A percentile compares a stretch with the other conserved stretches of the same genome.
Conservation (phyloP, 1,140 invertebrate species). For the Penaeus chinensis region DNA sequence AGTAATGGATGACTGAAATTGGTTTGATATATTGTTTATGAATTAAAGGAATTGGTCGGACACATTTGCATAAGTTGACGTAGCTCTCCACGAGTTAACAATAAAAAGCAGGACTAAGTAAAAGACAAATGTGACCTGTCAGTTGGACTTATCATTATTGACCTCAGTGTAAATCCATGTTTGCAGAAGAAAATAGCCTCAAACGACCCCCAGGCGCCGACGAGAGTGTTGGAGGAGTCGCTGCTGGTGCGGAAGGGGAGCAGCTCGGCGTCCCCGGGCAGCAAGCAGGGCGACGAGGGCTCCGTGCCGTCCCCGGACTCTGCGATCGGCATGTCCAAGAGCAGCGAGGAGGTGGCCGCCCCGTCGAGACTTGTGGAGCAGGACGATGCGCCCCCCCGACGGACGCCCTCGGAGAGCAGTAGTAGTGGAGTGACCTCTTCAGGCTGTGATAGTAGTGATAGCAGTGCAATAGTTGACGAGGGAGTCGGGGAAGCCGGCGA, state of each 20-base stretch:
- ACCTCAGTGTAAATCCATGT: too few relatives aligned
- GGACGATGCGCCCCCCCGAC: background rate
- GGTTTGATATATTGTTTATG: too few relatives aligned
- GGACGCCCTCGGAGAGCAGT: slow-evolving; percentile 49
- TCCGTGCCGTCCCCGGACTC: slow-evolving; percentile 49
- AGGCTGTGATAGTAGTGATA: slow-evolving; percentile 58
- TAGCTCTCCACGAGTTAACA: too few relatives aligned
- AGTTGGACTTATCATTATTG: too few relatives aligned
- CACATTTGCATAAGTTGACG: too few relatives aligned
- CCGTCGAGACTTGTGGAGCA: slow-evolving; percentile 15
- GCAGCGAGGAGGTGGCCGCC: slow-evolving; percentile 54
- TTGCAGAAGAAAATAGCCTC: too few relatives aligned
- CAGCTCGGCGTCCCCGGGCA: background rate
- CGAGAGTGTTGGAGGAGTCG: background rate
- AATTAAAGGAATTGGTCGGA: too few relatives aligned
- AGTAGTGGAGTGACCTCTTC: slow-evolving; percentile 47
- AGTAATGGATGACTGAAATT: too few relatives aligned
- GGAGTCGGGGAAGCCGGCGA: slow-evolving; percentile 8
- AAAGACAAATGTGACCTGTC: too few relatives aligned
- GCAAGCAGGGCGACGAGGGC: background rate
- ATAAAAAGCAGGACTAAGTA: too few relatives aligned
- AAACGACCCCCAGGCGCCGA: too few relatives aligned
- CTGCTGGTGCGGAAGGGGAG: background rate
- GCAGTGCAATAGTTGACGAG: slow-evolving; percentile 56
- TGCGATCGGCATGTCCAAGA: slow-evolving; percentile 50